Evolutionary conservation across 2,888 invertebrate genomes (phyloP), one percentile per base, ranked within the genome.

Genomic region (Macrophya alboannulata): DNA sequence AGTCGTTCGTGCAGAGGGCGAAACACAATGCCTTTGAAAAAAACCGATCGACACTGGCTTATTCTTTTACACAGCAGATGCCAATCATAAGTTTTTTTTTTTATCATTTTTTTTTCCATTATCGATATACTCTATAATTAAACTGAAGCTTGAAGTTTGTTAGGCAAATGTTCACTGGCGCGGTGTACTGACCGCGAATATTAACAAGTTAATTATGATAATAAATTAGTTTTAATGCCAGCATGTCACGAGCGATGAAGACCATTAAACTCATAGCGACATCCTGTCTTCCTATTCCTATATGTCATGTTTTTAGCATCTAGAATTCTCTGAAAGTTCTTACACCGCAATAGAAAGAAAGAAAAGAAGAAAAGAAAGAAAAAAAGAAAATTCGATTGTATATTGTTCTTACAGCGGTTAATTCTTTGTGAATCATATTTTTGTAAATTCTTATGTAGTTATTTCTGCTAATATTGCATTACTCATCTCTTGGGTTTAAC

Each of bases 151-250:
- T n/a, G 43, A 59, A 81, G 59, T 62, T 62, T 81, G 62, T 62
- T 21, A 15, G 17, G 25, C 25, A n/a, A 81, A 62, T 62, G 62
- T 62, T 81, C 59, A n/a, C 59, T 43, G 25, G 17, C 81, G n/a
- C 17, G 25, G 40, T 45, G 45, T 40, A 12, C 59, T 25, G 25
- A 62, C 81, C 12, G 81, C 4, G 83, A 83, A 83, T 83, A 51
- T 51, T 68, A 68, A 83, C 71, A 83, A 83, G 68, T 83, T 68
- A 65, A 83, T 83, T 83, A 83, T 71, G 48, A 83, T 83, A 71
- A 68, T 83, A 65, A 83, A 83, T 65, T 68, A 21, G 48, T 83
- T 45, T 68, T 25, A 48, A 65, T 45, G 51, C 31, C 68, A 71
- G 4, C 68, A 43, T 51, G 68, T 81, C 81, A 81, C 62, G 43